phyloP scores from a whole-genome alignment of 2,888 invertebrate genomes.

The Tipula vernalis region DNA sequence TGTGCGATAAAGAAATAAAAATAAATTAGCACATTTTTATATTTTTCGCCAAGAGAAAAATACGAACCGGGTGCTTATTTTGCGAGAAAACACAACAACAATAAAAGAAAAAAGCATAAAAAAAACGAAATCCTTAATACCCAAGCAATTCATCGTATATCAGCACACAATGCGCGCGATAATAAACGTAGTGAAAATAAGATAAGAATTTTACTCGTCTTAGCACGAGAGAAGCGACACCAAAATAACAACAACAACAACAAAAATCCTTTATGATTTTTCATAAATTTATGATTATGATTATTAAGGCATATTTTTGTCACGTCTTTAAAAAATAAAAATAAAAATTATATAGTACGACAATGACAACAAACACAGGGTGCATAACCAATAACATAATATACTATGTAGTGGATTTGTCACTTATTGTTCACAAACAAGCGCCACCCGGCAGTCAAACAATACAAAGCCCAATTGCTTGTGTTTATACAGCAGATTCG shows the following conservation, averaged over 20 bases:
- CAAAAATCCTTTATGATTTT: neutral
- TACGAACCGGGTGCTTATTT: neutral
- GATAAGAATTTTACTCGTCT: neutral
- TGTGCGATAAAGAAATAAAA: neutral
- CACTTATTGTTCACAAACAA: neutral
- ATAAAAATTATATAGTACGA: neutral
- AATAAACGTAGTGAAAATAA: neutral
- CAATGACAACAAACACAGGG: neutral
- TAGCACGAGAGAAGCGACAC: neutral
- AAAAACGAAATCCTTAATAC: neutral
- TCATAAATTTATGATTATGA: constrained; percentile 4
- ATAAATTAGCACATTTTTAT: neutral
- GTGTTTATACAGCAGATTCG: neutral
- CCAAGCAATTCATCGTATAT: neutral
- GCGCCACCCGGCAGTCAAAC: neutral
- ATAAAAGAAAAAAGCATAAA: neutral
- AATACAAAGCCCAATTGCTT: neutral
- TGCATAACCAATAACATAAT: neutral
- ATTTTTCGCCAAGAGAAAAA: neutral
- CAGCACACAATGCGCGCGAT: neutral
- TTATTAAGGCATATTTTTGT: neutral
- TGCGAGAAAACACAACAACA: neutral
- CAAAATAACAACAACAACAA: neutral
- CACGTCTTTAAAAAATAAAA: neutral
- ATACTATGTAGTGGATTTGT: neutral